Percentiles rank a stretch among this genome's conserved stretches.
Conservation (phyloP, 2,797 vertebrate genomes). For the Syncerus caffer region DNA sequence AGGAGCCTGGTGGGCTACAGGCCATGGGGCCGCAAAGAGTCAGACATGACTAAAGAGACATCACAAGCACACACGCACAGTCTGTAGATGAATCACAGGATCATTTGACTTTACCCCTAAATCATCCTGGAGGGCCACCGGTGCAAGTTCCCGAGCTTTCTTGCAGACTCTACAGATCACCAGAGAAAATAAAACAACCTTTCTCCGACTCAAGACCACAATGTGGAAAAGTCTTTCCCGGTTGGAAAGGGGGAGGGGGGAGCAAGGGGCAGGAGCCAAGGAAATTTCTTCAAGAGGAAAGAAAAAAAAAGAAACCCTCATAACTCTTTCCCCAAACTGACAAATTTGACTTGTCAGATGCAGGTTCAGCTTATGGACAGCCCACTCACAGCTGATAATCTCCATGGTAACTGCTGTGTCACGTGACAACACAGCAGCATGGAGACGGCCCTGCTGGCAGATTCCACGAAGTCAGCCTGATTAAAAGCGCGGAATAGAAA, state of each 20-base stretch:
- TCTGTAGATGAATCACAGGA: background rate
- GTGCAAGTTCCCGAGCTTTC: background rate
- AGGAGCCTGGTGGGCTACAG: background rate
- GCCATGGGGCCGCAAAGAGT: background rate
- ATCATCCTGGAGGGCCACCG: background rate
- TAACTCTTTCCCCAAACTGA: conserved; percentile 55
- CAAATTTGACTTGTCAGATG: conserved; percentile 75
- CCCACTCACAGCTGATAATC: conserved; percentile 64
- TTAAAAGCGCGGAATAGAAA: background rate
- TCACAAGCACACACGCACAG: background rate
- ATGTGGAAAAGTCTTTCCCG: background rate
- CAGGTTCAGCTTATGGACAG: conserved; percentile 76
- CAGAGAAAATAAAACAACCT: background rate
- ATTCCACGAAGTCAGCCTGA: conserved; percentile 23
- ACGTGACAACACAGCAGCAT: conserved; percentile 10
- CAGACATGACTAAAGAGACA: background rate
- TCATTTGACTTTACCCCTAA: background rate
- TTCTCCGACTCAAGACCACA: background rate
- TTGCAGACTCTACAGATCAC: background rate
- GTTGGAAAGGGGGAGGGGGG: background rate
- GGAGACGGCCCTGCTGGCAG: background rate
- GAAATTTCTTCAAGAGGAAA: conserved; percentile 4
- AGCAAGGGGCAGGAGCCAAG: background rate
- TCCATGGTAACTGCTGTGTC: conserved; percentile 63
- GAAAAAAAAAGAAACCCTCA: background rate